phyloP scores from a whole-genome alignment of 92 coral and sea anemone species.

The Parazoanthus atlanticus region DNA sequence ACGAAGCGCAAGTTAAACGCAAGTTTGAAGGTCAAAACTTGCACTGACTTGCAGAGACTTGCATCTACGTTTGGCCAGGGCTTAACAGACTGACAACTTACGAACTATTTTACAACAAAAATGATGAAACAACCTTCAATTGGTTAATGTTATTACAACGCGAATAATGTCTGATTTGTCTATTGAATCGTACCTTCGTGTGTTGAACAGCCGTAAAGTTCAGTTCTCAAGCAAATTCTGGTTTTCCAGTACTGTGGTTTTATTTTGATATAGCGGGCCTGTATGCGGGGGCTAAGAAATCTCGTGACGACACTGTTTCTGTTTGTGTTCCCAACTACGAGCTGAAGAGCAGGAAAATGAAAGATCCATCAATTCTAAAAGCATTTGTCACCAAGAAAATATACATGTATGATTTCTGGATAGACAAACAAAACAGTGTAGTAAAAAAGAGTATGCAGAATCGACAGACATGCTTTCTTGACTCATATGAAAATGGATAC shows the following conservation, averaged over 20 bases:
- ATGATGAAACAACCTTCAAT: not conserved
- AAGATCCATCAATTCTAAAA: not conserved
- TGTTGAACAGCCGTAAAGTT: conserved; percentile 49
- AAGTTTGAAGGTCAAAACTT: too few relatives aligned
- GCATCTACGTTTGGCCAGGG: too few relatives aligned
- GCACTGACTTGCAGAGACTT: too few relatives aligned
- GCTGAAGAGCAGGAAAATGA: not conserved
- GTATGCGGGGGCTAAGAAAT: conserved; percentile 31
- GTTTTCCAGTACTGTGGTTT: conserved; percentile 49
- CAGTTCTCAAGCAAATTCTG: conserved; percentile 48
- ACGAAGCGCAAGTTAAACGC: too few relatives aligned
- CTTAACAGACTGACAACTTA: too few relatives aligned
- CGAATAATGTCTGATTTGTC: too few relatives aligned
- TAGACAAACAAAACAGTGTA: too few relatives aligned
- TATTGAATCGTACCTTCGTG: conserved; percentile 38
- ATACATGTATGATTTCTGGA: too few relatives aligned
- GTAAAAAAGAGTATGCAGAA: too few relatives aligned
- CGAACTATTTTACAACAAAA: not conserved
- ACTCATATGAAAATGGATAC: too few relatives aligned
- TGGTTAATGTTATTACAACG: too few relatives aligned
- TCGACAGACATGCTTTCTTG: too few relatives aligned
- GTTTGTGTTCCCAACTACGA: conserved; percentile 41
- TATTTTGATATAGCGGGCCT: conserved; percentile 52
- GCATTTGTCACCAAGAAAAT: not conserved
- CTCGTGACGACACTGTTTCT: conserved; percentile 22